Percentiles rank a stretch among this genome's conserved stretches.
These are phyloP conservation scores for Cybosia mesomella DNA, from an alignment of 2,888 invertebrate species.

Conservation along the genomic window DNA sequence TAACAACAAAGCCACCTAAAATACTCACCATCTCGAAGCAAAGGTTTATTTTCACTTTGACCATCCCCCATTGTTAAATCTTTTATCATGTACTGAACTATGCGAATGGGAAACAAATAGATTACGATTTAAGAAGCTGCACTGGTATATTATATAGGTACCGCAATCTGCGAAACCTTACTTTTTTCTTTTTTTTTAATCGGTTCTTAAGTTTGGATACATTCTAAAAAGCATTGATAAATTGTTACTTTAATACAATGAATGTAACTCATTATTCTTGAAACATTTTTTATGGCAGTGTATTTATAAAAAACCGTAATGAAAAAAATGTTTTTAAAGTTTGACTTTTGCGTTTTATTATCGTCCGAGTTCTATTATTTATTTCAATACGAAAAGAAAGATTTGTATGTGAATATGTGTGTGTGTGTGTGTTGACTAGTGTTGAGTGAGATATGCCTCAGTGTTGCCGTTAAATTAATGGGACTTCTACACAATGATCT, in stretches of 20 bases:
- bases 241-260: background rate
- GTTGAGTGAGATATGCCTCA: no score
- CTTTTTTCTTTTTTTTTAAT: constrained; percentile 15
- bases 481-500: no score
- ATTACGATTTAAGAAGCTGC: constrained; percentile 39
- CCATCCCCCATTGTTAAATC: constrained; percentile 87
- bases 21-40: constrained; percentile 82
- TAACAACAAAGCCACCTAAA: constrained; percentile 63
- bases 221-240: background rate
- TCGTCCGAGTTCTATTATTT: no score
- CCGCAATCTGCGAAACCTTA: constrained; percentile 8
- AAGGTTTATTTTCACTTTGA: constrained; percentile 88
- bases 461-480: no score
- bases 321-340: background rate
- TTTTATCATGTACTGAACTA: constrained; percentile 56
- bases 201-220: constrained; percentile 3
- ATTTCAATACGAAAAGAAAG: no score
- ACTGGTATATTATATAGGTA: background rate
- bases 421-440: no score
- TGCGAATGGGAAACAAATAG: constrained; percentile 51
- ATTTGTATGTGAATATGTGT: no score
- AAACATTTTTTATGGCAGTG: background rate
- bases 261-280: background rate
- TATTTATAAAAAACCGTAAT: background rate
- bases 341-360: background rate